phyloP scores from a whole-genome alignment of 1,140 invertebrate genomes.

The Drosophila sproati region DNA sequence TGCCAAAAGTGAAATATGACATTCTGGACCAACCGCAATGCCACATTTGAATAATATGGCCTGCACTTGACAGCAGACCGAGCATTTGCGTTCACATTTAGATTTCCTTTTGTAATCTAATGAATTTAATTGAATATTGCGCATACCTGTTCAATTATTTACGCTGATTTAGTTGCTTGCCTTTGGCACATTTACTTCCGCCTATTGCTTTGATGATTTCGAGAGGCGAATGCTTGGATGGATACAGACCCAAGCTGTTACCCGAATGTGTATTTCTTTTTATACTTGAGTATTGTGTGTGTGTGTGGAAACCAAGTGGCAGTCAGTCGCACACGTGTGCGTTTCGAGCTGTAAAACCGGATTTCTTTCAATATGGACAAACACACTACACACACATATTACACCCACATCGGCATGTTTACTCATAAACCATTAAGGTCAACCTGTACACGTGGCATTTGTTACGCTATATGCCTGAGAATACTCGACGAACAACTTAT shows the following conservation, averaged over 20 bases:
- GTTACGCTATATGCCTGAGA: constrained; percentile 21
- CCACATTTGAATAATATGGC: constrained; percentile 18
- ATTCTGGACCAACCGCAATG: not conserved
- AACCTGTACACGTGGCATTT: constrained; percentile 16
- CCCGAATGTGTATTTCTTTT: not conserved
- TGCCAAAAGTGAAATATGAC: not conserved
- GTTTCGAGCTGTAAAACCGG: constrained; percentile 43
- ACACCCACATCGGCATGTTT: not conserved
- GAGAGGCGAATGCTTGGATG: not conserved
- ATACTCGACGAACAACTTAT: constrained; percentile 10
- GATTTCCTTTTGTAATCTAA: constrained; percentile 12
- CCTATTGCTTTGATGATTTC: constrained; percentile 34
- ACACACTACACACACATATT: not conserved
- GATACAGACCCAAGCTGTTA: not conserved
- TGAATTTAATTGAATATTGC: constrained; percentile 23
- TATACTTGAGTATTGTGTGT: not conserved
- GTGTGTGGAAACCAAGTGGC: not conserved
- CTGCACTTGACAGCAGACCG: not conserved
- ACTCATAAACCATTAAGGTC: constrained; percentile 1
- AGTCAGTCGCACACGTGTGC: constrained; percentile 16
- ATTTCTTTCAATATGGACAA: constrained; percentile 24
- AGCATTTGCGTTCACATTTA: not conserved
- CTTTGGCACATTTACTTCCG: constrained; percentile 18
- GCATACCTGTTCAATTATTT: constrained; percentile 48
- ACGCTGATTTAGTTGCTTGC: constrained; percentile 42